phyloP scores from a whole-genome alignment of 2,888 invertebrate species.

The Tachina lurida region DNA sequence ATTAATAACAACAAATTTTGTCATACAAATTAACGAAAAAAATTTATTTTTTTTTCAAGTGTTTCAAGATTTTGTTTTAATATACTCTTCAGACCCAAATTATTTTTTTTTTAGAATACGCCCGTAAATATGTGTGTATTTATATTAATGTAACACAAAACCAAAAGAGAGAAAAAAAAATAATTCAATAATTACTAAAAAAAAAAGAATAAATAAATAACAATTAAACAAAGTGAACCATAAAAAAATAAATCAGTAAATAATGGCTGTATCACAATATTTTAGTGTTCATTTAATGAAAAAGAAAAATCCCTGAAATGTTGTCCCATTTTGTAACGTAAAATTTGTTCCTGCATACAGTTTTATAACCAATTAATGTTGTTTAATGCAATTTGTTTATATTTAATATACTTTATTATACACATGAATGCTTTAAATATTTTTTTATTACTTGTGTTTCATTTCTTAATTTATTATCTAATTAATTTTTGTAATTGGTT shows the following conservation, averaged over 20 bases:
- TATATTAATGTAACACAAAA: constrained; percentile 29
- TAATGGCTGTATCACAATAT: constrained; percentile 57
- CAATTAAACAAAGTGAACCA: background rate
- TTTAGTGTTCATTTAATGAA: constrained; percentile 19
- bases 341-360: constrained; percentile 47
- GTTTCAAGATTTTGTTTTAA: too few species aligned
- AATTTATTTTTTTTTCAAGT: too few species aligned
- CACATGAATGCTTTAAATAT: constrained; percentile 15
- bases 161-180: background rate
- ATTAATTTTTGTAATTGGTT: constrained; percentile 28
- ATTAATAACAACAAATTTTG: constrained; percentile 36
- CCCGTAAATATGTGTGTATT: constrained; percentile 42
- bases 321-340: constrained; percentile 12
- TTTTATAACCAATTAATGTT: constrained; percentile 26
- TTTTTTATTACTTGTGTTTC: background rate
- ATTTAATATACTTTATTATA: constrained; percentile 5
- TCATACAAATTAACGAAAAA: background rate
- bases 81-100: too few species aligned
- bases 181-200: constrained; percentile 23
- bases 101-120: too few species aligned
- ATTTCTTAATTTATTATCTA: constrained; percentile 43
- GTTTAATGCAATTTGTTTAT: constrained; percentile 34
- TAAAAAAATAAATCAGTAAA: constrained; percentile 33
- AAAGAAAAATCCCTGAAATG: constrained; percentile 19
- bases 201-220: too few species aligned